A percentile compares a stretch with the other conserved stretches of the same genome.
These are phyloP conservation scores for Lepidurus apus DNA, from an alignment of 1,140 invertebrate genomes.

Conservation along the genomic window DNA sequence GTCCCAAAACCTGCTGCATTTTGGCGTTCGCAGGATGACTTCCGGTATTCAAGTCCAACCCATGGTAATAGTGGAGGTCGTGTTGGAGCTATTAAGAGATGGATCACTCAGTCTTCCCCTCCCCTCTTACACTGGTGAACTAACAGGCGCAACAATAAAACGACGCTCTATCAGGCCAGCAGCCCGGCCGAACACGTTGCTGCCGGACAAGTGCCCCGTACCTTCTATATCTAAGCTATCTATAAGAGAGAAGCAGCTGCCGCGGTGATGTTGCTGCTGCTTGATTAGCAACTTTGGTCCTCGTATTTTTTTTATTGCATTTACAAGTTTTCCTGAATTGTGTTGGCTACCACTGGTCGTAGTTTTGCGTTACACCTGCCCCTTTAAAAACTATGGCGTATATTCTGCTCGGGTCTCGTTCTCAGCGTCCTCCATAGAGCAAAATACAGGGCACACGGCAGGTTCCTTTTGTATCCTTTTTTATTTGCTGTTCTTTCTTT, in stretches of 20 bases:
- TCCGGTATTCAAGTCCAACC: not conserved
- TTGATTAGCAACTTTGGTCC: constrained; percentile 9
- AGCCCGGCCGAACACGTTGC: not conserved
- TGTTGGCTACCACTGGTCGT: not conserved
- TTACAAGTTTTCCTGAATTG: constrained; percentile 16
- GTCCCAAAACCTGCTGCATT: not conserved
- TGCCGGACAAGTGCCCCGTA: not conserved
- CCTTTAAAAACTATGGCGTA: not conserved
- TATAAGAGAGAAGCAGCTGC: not conserved
- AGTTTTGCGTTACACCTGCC: not conserved
- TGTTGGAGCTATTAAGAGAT: not conserved
- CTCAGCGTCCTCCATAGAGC: not conserved
- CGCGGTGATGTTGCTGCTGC: not conserved
- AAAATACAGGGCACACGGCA: not conserved
- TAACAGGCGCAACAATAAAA: not conserved
- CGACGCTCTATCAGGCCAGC: not conserved
- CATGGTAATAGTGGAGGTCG: not conserved
- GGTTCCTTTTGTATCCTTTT: not conserved
- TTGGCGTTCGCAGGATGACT: not conserved
- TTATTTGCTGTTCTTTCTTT: not conserved
- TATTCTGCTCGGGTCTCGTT: not conserved
- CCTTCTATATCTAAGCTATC: constrained; percentile 11
- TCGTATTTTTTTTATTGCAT: not conserved
- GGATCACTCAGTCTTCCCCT: not conserved
- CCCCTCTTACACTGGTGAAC: not conserved